These are phyloP conservation scores for Tupaia chinensis DNA, from an alignment of 2,113 vertebrate genomes.

Conservation along the genomic window DNA sequence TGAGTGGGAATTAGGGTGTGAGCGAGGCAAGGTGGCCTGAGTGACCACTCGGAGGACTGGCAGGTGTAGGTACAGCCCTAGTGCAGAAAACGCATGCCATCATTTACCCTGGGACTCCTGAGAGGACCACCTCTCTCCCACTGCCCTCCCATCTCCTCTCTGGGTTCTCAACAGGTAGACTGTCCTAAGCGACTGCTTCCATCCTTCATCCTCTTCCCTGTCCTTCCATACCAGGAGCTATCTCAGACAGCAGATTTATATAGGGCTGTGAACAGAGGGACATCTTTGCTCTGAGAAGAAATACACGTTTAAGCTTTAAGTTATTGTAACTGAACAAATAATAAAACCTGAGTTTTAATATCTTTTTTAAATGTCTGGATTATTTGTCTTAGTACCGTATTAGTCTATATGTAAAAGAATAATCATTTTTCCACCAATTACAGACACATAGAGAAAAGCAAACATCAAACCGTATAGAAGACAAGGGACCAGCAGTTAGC, in stretches of 20 bases:
- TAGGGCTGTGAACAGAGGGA: neutral
- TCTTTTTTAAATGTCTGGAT: constrained; percentile 59
- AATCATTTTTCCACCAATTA: constrained; percentile 43
- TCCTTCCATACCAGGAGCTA: neutral
- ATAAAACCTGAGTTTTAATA: constrained; percentile 68
- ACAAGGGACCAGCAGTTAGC: too few species aligned
- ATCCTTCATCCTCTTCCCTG: neutral
- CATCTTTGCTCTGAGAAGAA: constrained; percentile 48
- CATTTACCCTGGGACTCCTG: neutral
- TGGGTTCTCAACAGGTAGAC: neutral
- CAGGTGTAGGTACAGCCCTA: neutral
- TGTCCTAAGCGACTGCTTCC: neutral
- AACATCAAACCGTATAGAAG: neutral
- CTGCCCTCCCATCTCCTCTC: rapidly evolving
- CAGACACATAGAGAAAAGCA: neutral
- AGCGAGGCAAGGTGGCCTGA: neutral
- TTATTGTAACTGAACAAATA: constrained; percentile 59
- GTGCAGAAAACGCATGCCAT: neutral
- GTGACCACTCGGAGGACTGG: neutral
- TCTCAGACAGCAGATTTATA: neutral
- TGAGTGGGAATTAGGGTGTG: neutral
- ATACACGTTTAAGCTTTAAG: constrained; percentile 33
- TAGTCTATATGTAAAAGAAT: constrained; percentile 37
- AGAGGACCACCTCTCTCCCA: neutral
- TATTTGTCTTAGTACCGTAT: constrained; percentile 12